phyloP scores from a whole-genome alignment of 2,888 invertebrate genomes.

The Amphipoea lucens region DNA sequence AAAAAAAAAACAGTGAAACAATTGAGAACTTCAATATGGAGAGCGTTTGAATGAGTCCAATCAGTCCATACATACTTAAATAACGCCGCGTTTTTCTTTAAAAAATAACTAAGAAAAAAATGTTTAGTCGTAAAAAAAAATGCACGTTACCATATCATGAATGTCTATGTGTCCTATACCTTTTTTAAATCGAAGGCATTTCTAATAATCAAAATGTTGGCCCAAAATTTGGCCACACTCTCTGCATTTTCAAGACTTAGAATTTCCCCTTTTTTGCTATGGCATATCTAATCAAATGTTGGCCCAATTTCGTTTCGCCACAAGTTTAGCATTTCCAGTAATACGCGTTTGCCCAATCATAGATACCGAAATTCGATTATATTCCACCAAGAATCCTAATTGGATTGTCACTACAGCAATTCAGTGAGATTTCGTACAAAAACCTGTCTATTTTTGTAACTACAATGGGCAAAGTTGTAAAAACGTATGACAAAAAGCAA shows the following conservation, averaged over 20 bases:
- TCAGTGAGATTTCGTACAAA: constrained; percentile 27
- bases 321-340: neutral
- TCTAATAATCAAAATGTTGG: too few species aligned
- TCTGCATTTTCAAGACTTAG: neutral
- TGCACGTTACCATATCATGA: too few species aligned
- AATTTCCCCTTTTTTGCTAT: neutral
- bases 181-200: too few species aligned
- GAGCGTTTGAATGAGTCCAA: too few species aligned
- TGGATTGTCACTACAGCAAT: constrained; percentile 43
- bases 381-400: constrained; percentile 28
- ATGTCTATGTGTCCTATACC: too few species aligned
- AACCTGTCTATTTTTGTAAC: constrained; percentile 27
- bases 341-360: neutral
- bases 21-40: too few species aligned
- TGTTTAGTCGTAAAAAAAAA: too few species aligned
- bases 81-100: too few species aligned
- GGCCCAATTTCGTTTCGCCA: neutral
- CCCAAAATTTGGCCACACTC: too few species aligned
- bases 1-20: too few species aligned
- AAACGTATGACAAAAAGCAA: constrained; percentile 43
- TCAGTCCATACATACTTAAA: too few species aligned
- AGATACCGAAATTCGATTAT: constrained; percentile 28
- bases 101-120: too few species aligned
- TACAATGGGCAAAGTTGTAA: constrained; percentile 23
- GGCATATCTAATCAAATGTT: neutral